Evolutionary conservation across 2,888 invertebrate species (phyloP).

Genomic region (Xylota sylvarum): DNA sequence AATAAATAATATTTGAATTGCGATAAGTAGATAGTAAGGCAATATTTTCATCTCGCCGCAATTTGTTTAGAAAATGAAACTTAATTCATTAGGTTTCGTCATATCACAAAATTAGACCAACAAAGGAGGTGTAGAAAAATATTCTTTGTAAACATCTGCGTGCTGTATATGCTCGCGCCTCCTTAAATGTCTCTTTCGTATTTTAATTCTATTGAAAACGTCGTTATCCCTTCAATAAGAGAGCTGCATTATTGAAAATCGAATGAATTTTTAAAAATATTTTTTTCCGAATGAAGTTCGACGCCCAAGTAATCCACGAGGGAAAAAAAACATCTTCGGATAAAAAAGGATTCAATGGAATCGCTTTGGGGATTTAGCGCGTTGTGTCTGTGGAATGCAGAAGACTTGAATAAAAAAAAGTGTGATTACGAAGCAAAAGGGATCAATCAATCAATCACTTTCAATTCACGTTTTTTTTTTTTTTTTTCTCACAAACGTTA

Average conservation of each 20-base stretch:
- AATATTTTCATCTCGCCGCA: too few relatives aligned
- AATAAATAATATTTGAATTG: too few relatives aligned
- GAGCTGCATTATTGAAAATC: neutral
- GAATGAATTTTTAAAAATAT: slow-evolving; percentile 2
- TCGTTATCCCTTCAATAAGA: neutral
- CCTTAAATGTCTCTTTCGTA: neutral
- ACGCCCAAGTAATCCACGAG: neutral
- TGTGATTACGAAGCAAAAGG: neutral
- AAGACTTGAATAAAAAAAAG: neutral
- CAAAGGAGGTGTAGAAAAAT: neutral
- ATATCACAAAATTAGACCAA: neutral
- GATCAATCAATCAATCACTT: slow-evolving; percentile 25
- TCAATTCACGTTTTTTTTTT: neutral
- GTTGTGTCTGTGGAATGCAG: neutral
- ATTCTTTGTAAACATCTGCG: neutral
- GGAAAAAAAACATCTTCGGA: neutral
- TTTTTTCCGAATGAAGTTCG: neutral
- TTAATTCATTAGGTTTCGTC: too few relatives aligned
- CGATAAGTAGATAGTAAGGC: too few relatives aligned
- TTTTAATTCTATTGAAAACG: neutral
- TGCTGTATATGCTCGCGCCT: neutral
- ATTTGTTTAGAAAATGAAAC: too few relatives aligned
- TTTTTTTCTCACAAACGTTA: neutral
- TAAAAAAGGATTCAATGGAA: slow-evolving; percentile 17
- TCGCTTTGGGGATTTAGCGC: neutral